Evolutionary conservation across 2,113 vertebrate species (phyloP).

Genomic region (Cephalopholis sonnerati): DNA sequence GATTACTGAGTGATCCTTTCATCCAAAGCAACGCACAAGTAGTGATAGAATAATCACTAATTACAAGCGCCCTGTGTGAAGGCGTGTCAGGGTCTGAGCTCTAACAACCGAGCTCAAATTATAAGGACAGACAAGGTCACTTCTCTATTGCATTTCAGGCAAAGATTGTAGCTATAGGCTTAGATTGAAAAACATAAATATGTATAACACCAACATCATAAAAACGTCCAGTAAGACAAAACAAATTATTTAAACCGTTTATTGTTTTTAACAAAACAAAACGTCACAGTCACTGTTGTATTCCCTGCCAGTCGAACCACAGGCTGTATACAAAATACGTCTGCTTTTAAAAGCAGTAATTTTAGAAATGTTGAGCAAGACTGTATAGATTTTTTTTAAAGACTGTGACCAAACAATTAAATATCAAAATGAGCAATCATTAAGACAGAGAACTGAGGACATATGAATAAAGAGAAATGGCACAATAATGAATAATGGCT

Average conservation of each 20-base stretch:
- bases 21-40: neutral
- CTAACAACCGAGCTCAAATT: neutral
- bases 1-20: neutral
- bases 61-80: neutral
- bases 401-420: slow-evolving; percentile 35
- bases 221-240: slow-evolving; percentile 34
- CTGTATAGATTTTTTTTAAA: slow-evolving; percentile 4
- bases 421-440: slow-evolving; percentile 49
- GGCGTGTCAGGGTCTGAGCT: neutral
- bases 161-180: neutral
- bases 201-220: neutral
- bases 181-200: neutral
- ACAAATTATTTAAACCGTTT: slow-evolving; percentile 60
- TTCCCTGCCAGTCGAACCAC: slow-evolving; percentile 51
- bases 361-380: slow-evolving; percentile 35
- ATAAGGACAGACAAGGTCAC: neutral
- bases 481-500: slow-evolving; percentile 53
- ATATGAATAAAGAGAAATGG: slow-evolving; percentile 46
- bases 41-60: neutral
- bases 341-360: slow-evolving; percentile 31
- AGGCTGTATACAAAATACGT: slow-evolving; percentile 49
- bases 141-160: neutral
- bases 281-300: slow-evolving; percentile 35
- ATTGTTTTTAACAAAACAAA: slow-evolving; percentile 73
- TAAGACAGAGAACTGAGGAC: slow-evolving; percentile 31